phyloP scores from a whole-genome alignment of 2,888 invertebrate genomes.

The Nowickia ferox region DNA sequence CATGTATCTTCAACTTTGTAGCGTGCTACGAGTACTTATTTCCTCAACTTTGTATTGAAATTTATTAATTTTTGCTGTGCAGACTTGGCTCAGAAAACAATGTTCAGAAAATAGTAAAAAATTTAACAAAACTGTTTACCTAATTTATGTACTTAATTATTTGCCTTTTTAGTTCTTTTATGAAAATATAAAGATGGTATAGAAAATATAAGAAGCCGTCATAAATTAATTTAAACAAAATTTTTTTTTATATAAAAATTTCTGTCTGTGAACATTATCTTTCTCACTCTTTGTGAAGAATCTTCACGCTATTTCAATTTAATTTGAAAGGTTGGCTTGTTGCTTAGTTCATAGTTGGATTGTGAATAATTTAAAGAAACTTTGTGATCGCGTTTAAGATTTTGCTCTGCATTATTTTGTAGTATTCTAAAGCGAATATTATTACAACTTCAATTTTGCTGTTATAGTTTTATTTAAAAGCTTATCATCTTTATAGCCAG shows the following conservation, averaged over 20 bases:
- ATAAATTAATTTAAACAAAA: constrained; percentile 43
- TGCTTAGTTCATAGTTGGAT: background rate
- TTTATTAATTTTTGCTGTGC: no score
- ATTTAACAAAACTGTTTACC: background rate
- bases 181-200: background rate
- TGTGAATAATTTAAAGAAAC: background rate
- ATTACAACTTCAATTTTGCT: background rate
- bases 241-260: constrained; percentile 39
- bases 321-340: background rate
- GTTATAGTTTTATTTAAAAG: background rate
- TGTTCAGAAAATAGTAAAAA: no score
- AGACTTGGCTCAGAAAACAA: no score
- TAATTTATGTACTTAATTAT: background rate
- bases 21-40: no score
- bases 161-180: background rate
- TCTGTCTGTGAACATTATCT: constrained; percentile 50
- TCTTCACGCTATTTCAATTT: constrained; percentile 41
- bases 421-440: background rate
- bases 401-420: background rate
- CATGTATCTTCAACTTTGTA: no score
- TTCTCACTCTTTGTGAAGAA: constrained; percentile 47
- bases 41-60: no score
- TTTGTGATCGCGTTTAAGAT: constrained; percentile 1
- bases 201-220: constrained; percentile 20
- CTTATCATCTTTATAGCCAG: constrained; percentile 6